These are phyloP conservation scores for Drosophila eohydei DNA, from an alignment of 2,888 invertebrate species.

Conservation along the genomic window DNA sequence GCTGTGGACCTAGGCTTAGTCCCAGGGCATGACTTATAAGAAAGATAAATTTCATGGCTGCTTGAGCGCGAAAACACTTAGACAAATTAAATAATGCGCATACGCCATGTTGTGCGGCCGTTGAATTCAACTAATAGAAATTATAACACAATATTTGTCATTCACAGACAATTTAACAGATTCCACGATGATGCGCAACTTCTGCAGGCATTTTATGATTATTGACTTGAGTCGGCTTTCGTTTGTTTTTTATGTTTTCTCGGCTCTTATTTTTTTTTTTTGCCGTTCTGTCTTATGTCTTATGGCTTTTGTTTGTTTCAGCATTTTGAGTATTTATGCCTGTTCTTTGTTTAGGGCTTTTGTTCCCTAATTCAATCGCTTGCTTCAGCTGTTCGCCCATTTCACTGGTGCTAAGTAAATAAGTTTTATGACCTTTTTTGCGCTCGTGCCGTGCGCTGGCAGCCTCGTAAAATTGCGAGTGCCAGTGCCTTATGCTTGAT, in stretches of 20 bases:
- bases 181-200: slow-evolving; percentile 50
- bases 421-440: slow-evolving; percentile 76
- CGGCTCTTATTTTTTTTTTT: slow-evolving; percentile 12
- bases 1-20: slow-evolving; percentile 10
- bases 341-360: slow-evolving; percentile 61
- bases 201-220: slow-evolving; percentile 67
- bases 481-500: slow-evolving; percentile 70
- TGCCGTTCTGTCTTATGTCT: slow-evolving; percentile 6
- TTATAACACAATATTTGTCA: slow-evolving; percentile 80
- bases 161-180: slow-evolving; percentile 79
- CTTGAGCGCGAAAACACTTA: slow-evolving; percentile 66
- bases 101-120: slow-evolving; percentile 61
- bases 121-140: slow-evolving; percentile 77
- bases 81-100: slow-evolving; percentile 75
- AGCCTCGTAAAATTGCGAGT: slow-evolving; percentile 65
- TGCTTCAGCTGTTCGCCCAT: slow-evolving; percentile 33
- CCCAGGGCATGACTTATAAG: slow-evolving; percentile 25
- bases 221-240: slow-evolving; percentile 61
- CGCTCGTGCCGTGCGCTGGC: slow-evolving; percentile 38
- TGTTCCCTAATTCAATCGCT: slow-evolving; percentile 16
- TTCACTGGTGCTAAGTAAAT: slow-evolving; percentile 71
- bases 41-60: slow-evolving; percentile 56
- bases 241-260: slow-evolving; percentile 21
- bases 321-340: slow-evolving; percentile 60
- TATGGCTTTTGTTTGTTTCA: slow-evolving; percentile 26